Conservation (phyloP, 2,797 vertebrate species). For the Danio tinwini region DNA sequence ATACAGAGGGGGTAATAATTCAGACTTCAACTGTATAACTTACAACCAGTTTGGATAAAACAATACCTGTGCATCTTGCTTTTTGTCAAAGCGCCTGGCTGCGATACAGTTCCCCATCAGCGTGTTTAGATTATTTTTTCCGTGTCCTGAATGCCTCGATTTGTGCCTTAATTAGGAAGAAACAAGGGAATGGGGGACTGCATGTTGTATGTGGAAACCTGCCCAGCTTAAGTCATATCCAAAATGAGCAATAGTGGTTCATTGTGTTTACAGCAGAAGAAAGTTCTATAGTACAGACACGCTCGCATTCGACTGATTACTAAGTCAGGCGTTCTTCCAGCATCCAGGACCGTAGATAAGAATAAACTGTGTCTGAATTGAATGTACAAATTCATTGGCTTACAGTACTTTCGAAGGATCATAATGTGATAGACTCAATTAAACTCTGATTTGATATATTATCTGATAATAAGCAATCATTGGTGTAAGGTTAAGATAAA, state of each 20-base stretch:
- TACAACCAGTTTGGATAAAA: not conserved
- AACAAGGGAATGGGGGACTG: constrained; percentile 38
- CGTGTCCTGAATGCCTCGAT: constrained; percentile 15
- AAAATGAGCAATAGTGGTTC: constrained; percentile 43
- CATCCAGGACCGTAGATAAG: constrained; percentile 16
- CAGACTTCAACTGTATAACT: no score
- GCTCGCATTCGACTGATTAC: constrained; percentile 23
- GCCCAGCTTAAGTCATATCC: constrained; percentile 50
- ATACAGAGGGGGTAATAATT: no score
- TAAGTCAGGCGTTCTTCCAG: constrained; percentile 9
- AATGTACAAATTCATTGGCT: not conserved
- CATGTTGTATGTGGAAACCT: constrained; percentile 53
- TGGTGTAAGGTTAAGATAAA: not conserved
- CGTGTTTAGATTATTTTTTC: constrained; percentile 41
- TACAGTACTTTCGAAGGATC: not conserved
- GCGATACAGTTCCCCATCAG: not conserved
- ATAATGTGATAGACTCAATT: constrained; percentile 8
- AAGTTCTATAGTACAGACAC: not conserved
- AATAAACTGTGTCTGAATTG: not conserved
- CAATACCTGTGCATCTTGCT: constrained; percentile 31
- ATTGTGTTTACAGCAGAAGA: constrained; percentile 50
- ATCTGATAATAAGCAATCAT: not conserved
- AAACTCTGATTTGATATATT: not conserved
- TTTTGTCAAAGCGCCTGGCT: constrained; percentile 9
- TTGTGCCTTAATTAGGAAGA: constrained; percentile 64